Evolutionary conservation across 2,888 invertebrate species (phyloP).

Genomic region (Cyrtodaria siliqua): DNA sequence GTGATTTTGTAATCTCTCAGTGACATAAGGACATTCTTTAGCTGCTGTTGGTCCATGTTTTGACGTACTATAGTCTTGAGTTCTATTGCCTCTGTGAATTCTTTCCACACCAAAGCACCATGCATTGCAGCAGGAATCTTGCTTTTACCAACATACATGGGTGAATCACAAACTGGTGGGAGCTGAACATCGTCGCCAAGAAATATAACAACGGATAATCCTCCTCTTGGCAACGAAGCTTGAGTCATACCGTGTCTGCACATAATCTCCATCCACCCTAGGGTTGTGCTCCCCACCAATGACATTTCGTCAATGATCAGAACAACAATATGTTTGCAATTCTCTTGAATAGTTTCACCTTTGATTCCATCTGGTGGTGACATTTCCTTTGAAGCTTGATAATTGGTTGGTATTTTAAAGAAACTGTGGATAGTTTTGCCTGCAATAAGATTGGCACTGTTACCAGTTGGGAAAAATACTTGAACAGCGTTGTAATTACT

Average conservation of each 20-base stretch:
- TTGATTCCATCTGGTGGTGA: slow-evolving; percentile 51
- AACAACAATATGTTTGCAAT: slow-evolving; percentile 45
- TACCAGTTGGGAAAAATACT: slow-evolving; percentile 62
- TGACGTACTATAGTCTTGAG: slow-evolving; percentile 39
- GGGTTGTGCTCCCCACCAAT: slow-evolving; percentile 45
- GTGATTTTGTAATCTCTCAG: slow-evolving; percentile 32
- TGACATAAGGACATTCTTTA: slow-evolving; percentile 29
- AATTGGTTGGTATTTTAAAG: slow-evolving; percentile 58
- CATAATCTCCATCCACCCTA: slow-evolving; percentile 54
- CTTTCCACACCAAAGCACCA: slow-evolving; percentile 49
- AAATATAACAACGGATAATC: slow-evolving; percentile 65
- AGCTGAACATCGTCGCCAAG: slow-evolving; percentile 65
- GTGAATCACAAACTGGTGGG: slow-evolving; percentile 63
- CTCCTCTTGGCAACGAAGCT: slow-evolving; percentile 41
- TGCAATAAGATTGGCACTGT: slow-evolving; percentile 60
- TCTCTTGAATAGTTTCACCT: slow-evolving; percentile 48
- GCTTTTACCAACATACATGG: slow-evolving; percentile 31
- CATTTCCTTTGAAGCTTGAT: too few relatives aligned
- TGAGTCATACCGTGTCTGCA: slow-evolving; percentile 35
- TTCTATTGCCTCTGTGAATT: slow-evolving; percentile 26
- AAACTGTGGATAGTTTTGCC: slow-evolving; percentile 61
- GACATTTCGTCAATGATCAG: slow-evolving; percentile 67
- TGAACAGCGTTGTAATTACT: slow-evolving; percentile 43
- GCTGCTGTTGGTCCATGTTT: slow-evolving; percentile 24
- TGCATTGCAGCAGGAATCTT: slow-evolving; percentile 43